These are phyloP conservation scores for Eilema caniola DNA, from an alignment of 2,888 invertebrate genomes.

Conservation along the genomic window DNA sequence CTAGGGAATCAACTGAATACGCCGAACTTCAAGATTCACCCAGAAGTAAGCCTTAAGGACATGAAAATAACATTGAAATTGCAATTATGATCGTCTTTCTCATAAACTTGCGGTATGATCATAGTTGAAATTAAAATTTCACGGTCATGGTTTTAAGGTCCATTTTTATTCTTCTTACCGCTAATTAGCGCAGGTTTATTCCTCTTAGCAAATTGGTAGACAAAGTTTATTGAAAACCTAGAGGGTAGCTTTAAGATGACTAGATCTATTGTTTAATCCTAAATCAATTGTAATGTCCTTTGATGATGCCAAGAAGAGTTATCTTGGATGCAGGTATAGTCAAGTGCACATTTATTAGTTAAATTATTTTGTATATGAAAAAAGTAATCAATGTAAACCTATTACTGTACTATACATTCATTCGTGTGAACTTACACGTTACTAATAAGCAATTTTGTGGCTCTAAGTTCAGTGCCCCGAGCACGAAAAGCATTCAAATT, in stretches of 20 bases:
- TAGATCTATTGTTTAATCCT: conserved; percentile 3
- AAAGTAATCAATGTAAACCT: background rate
- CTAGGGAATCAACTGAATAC: no score
- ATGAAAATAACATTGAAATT: background rate
- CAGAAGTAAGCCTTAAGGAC: background rate
- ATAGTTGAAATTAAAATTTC: background rate
- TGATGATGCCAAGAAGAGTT: background rate
- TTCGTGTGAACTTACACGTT: background rate
- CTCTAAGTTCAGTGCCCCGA: no score
- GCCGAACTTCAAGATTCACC: no score
- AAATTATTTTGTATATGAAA: background rate
- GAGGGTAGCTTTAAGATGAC: background rate
- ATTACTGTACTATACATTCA: background rate
- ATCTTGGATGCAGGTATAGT: background rate
- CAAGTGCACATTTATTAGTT: background rate
- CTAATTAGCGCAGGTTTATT: background rate
- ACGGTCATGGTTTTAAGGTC: background rate
- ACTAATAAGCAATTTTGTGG: background rate
- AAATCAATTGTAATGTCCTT: background rate
- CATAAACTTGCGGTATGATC: background rate
- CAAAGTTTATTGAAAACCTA: background rate
- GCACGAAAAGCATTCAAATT: no score
- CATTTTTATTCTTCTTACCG: background rate
- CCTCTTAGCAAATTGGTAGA: background rate
- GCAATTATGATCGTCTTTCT: background rate